Conservation (phyloP, 1,140 invertebrate species). For the Caenorhabditis brenneri region DNA sequence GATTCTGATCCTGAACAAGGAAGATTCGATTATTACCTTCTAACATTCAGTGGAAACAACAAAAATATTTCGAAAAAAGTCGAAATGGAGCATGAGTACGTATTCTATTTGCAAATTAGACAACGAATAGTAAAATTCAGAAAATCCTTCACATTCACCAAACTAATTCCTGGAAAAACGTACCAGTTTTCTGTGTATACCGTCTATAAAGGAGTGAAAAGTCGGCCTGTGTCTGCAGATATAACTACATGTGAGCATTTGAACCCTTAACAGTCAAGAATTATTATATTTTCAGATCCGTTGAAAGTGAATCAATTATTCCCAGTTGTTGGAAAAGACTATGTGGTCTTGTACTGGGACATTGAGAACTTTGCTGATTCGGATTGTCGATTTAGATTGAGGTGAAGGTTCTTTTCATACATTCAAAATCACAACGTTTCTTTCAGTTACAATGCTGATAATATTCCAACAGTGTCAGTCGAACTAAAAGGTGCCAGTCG, state of each 20-base stretch:
- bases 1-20: conserved; percentile 67
- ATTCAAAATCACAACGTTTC: neutral
- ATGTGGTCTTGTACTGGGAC: conserved; percentile 65
- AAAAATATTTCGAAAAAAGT: conserved; percentile 69
- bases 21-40: conserved; percentile 64
- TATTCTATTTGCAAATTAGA: neutral
- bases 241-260: conserved; percentile 69
- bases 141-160: conserved; percentile 70
- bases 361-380: conserved; percentile 68
- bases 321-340: conserved; percentile 66
- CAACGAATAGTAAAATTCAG: conserved; percentile 54
- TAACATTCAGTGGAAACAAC: conserved; percentile 61
- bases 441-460: conserved; percentile 52
- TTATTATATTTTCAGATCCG: conserved; percentile 59
- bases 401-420: conserved; percentile 41
- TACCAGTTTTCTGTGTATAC: conserved; percentile 66
- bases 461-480: conserved; percentile 51
- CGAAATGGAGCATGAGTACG: conserved; percentile 65
- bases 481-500: conserved; percentile 58
- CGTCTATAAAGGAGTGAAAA: conserved; percentile 65
- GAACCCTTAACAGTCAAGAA: neutral
- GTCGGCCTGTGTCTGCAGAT: conserved; percentile 62
- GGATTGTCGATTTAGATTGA: conserved; percentile 65
- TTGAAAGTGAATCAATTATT: conserved; percentile 67
- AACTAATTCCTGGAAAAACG: conserved; percentile 68